Conservation (phyloP, 2,888 invertebrate species). For the Caenorhabditis sp. region DNA sequence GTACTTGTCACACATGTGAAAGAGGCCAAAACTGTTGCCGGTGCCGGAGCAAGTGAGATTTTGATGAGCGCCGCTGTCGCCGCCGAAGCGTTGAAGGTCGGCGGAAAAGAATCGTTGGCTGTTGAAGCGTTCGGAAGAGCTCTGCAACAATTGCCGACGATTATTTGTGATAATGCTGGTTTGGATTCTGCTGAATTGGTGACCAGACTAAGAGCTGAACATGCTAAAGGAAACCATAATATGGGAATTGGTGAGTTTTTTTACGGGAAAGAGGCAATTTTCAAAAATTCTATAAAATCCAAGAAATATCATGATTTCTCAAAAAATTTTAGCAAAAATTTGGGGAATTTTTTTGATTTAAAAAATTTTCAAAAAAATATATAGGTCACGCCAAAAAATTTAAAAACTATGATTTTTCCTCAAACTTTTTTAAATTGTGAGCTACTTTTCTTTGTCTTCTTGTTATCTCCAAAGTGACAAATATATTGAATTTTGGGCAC, state of each 20-base stretch:
- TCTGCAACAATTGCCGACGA: constrained; percentile 82
- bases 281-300: too few species aligned
- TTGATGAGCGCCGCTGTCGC: constrained; percentile 91
- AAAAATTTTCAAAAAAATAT: too few species aligned
- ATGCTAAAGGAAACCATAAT: constrained; percentile 82
- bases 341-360: too few species aligned
- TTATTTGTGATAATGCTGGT: constrained; percentile 97
- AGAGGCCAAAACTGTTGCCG: constrained; percentile 83
- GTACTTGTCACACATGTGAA: constrained; percentile 93
- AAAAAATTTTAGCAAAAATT: too few species aligned
- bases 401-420: too few species aligned
- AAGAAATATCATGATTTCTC: too few species aligned
- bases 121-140: constrained; percentile 94
- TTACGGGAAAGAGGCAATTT: background rate
- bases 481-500: too few species aligned
- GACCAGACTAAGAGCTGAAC: constrained; percentile 88
- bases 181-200: constrained; percentile 94
- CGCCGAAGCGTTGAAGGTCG: constrained; percentile 69
- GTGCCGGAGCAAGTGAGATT: constrained; percentile 86
- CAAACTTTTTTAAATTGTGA: too few species aligned
- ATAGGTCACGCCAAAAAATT: too few species aligned
- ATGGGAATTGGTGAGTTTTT: constrained; percentile 80
- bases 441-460: too few species aligned
- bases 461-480: too few species aligned
- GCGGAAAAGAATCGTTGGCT: constrained; percentile 96